phyloP scores from a whole-genome alignment of 2,888 invertebrate species.

The Noctuana brunneofusca region DNA sequence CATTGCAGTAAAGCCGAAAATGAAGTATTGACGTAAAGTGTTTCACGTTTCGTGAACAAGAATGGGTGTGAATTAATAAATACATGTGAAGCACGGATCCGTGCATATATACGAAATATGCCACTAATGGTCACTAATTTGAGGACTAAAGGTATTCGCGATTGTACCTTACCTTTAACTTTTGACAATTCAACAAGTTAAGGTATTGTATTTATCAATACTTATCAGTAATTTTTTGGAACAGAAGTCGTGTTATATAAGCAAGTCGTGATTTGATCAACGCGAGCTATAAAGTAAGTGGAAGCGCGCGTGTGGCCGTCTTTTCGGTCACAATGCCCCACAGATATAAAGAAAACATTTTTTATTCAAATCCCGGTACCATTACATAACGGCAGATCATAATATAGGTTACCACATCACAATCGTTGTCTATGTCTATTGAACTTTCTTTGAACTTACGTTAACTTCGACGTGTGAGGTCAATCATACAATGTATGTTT shows the following conservation, averaged over 20 bases:
- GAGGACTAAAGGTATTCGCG: no score
- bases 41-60: no score
- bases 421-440: slow-evolving; percentile 28
- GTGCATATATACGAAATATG: no score
- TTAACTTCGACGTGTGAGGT: slow-evolving; percentile 22
- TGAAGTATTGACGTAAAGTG: no score
- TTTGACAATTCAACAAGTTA: no score
- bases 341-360: slow-evolving; percentile 83
- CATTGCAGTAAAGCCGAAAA: no score
- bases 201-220: no score
- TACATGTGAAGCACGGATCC: no score
- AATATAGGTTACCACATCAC: slow-evolving; percentile 48
- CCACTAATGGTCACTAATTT: no score
- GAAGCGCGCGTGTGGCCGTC: slow-evolving; percentile 76
- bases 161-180: no score
- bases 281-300: slow-evolving; percentile 58
- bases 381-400: slow-evolving; percentile 67
- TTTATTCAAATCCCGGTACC: slow-evolving; percentile 75
- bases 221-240: background rate
- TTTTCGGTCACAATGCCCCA: slow-evolving; percentile 75
- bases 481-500: slow-evolving; percentile 30
- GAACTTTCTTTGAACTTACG: slow-evolving; percentile 24
- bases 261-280: slow-evolving; percentile 44
- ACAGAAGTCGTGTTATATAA: slow-evolving; percentile 56
- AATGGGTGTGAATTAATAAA: no score